phyloP scores from a whole-genome alignment of 2,888 invertebrate genomes.

The Allygus modestus region DNA sequence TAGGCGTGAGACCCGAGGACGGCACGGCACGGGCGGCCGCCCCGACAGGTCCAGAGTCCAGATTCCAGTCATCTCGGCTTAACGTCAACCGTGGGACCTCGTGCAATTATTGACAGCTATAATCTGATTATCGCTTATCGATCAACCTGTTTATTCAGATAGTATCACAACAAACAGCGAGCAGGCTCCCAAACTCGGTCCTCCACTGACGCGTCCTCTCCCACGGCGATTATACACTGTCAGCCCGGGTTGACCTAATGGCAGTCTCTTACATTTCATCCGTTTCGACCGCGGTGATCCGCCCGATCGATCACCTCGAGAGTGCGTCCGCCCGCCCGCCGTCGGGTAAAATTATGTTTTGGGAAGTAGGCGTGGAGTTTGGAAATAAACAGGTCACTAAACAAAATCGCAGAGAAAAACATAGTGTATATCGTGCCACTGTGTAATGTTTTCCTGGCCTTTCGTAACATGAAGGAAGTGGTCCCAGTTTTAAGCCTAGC shows the following conservation, averaged over 20 bases:
- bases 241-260: constrained; percentile 15
- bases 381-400: no score
- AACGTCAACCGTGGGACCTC: constrained; percentile 57
- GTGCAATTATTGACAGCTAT: constrained; percentile 59
- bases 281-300: no score
- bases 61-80: constrained; percentile 43
- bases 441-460: no score
- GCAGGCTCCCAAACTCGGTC: not conserved
- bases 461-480: no score
- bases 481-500: no score
- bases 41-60: not conserved
- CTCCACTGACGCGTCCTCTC: not conserved
- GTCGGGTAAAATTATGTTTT: no score
- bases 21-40: not conserved
- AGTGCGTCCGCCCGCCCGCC: not conserved
- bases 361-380: no score
- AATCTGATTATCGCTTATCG: constrained; percentile 60
- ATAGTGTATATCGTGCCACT: no score
- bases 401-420: no score
- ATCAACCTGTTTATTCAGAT: constrained; percentile 58
- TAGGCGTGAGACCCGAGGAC: constrained; percentile 14
- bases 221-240: constrained; percentile 31
- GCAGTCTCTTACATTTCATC: constrained; percentile 23
- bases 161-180: constrained; percentile 54
- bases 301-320: not conserved